phyloP scores from a whole-genome alignment of 2,888 invertebrate genomes.

The Synanthedon myopaeformis region DNA sequence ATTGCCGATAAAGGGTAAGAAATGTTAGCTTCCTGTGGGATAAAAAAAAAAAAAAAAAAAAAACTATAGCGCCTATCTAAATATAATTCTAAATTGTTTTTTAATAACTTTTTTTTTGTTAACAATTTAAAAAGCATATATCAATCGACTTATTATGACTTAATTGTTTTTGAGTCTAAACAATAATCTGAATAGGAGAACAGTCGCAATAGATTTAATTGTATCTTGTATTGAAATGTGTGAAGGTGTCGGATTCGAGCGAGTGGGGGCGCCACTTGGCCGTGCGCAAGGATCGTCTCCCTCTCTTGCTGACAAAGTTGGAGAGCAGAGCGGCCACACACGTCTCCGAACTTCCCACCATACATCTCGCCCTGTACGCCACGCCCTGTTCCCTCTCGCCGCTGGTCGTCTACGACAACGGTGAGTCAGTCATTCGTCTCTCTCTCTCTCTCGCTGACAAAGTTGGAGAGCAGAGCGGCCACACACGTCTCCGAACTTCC shows the following conservation, averaged over 20 bases:
- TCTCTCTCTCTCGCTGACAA: slow-evolving; percentile 85
- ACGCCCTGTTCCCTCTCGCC: slow-evolving; percentile 81
- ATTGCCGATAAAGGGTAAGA: too few species aligned
- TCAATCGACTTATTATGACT: too few species aligned
- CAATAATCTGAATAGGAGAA: too few species aligned
- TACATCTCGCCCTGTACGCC: slow-evolving; percentile 88
- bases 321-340: slow-evolving; percentile 90
- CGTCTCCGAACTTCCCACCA: slow-evolving; percentile 82
- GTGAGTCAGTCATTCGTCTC: slow-evolving; percentile 30
- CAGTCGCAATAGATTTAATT: too few species aligned
- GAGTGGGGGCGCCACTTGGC: slow-evolving; percentile 70
- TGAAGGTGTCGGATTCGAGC: slow-evolving; percentile 27
- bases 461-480: slow-evolving; percentile 87
- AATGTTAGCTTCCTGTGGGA: too few species aligned
- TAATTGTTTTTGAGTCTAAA: too few species aligned
- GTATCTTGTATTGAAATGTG: too few species aligned
- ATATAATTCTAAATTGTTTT: too few species aligned
- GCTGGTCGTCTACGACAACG: slow-evolving; percentile 75
- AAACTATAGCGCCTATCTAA: too few species aligned
- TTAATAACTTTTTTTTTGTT: too few species aligned
- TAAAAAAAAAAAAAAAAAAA: too few species aligned
- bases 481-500: slow-evolving; percentile 86
- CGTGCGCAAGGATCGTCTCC: slow-evolving; percentile 77
- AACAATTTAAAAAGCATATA: too few species aligned
- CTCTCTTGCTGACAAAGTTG: slow-evolving; percentile 85